Percentiles rank a stretch among this genome's conserved stretches.
Conservation (phyloP, 2,888 invertebrate species). For the Parapristionchus giblindavisi region DNA sequence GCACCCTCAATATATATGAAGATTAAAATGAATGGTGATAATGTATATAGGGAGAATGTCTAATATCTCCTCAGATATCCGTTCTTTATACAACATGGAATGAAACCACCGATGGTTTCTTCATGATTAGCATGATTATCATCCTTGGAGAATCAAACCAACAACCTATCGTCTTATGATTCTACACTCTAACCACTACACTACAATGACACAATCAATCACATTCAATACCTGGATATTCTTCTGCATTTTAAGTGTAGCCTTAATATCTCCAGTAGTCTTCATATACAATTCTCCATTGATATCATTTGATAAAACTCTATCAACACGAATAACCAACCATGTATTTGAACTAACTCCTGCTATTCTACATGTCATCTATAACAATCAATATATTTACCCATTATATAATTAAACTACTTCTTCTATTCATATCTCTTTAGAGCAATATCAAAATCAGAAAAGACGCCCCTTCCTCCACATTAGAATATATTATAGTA, state of each 20-base stretch:
- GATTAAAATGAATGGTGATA: too few relatives aligned
- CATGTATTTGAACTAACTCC: constrained; percentile 46
- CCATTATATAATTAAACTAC: background rate
- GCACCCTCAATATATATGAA: too few relatives aligned
- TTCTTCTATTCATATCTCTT: too few relatives aligned
- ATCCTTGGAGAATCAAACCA: background rate
- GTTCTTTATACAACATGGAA: constrained; percentile 40
- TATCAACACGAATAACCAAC: constrained; percentile 62
- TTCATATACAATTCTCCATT: constrained; percentile 37
- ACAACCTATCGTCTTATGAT: too few relatives aligned
- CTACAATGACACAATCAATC: too few relatives aligned
- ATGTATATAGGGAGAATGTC: too few relatives aligned
- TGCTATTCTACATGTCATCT: constrained; percentile 51
- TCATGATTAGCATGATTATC: constrained; percentile 40
- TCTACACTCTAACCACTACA: too few relatives aligned
- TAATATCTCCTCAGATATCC: constrained; percentile 41
- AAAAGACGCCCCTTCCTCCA: too few relatives aligned
- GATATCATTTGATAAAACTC: constrained; percentile 55
- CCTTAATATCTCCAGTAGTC: constrained; percentile 56
- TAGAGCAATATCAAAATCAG: too few relatives aligned
- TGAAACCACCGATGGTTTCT: constrained; percentile 35
- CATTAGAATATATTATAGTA: too few relatives aligned
- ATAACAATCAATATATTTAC: constrained; percentile 8
- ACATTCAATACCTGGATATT: constrained; percentile 44
- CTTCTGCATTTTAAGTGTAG: constrained; percentile 58